These are phyloP conservation scores for Drosophila dunni DNA, from an alignment of 1,140 invertebrate genomes.

Conservation along the genomic window DNA sequence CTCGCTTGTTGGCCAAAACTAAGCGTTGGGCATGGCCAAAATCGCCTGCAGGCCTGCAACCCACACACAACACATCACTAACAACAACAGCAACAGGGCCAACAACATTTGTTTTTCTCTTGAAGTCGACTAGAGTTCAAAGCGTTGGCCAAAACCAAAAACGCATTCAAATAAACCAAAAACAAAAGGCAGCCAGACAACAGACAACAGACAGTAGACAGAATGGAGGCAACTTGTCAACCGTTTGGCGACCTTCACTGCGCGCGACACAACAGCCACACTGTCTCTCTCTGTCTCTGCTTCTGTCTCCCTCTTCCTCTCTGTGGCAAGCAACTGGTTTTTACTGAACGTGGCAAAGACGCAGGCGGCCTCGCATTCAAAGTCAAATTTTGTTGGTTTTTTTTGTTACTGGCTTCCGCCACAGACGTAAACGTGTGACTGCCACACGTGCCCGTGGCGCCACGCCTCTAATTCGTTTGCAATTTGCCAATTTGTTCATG, in stretches of 20 bases:
- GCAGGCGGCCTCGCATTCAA: slow-evolving; percentile 22
- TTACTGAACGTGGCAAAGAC: slow-evolving; percentile 23
- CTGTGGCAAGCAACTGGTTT: slow-evolving; percentile 74
- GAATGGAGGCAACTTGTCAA: background rate
- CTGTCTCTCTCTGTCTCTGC: background rate
- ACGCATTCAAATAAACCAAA: slow-evolving; percentile 65
- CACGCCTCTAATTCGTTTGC: slow-evolving; percentile 30
- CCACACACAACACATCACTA: slow-evolving; percentile 30
- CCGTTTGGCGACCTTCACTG: slow-evolving; percentile 59
- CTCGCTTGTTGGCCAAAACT: slow-evolving; percentile 28
- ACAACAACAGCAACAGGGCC: slow-evolving; percentile 32
- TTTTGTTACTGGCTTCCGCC: slow-evolving; percentile 23
- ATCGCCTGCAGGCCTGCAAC: slow-evolving; percentile 21
- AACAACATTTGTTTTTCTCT: slow-evolving; percentile 32
- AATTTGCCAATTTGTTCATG: slow-evolving; percentile 40
- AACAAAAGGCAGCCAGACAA: slow-evolving; percentile 24
- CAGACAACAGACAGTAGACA: slow-evolving; percentile 7
- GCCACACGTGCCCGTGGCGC: slow-evolving; percentile 12
- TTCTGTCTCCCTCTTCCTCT: slow-evolving; percentile 1
- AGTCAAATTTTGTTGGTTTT: slow-evolving; percentile 42
- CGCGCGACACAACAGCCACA: slow-evolving; percentile 28
- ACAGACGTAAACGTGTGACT: slow-evolving; percentile 31
- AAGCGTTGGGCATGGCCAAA: slow-evolving; percentile 35
- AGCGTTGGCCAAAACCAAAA: slow-evolving; percentile 50
- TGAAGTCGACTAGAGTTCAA: slow-evolving; percentile 68